Evolutionary conservation across 2,113 vertebrate species (phyloP).

Genomic region (Peromyscus polionotus): DNA sequence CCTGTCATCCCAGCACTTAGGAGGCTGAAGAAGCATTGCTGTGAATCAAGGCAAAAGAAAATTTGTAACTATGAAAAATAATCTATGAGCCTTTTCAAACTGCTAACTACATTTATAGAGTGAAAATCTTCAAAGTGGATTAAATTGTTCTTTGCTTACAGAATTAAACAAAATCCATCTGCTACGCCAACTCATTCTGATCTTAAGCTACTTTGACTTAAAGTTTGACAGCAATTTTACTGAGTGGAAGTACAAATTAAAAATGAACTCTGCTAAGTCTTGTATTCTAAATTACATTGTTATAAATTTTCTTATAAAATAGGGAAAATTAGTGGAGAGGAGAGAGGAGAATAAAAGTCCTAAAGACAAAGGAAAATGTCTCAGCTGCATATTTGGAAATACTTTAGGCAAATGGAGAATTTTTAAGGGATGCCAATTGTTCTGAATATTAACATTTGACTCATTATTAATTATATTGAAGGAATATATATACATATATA

Average conservation of each 20-base stretch:
- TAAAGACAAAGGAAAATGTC: no score
- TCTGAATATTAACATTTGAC: neutral
- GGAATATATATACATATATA: neutral
- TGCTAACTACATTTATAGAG: neutral
- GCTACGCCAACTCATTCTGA: neutral
- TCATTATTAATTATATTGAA: neutral
- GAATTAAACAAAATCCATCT: neutral
- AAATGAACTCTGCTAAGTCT: neutral
- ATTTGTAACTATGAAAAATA: neutral
- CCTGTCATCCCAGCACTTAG: neutral
- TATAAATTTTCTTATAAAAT: neutral
- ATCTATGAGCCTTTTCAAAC: neutral
- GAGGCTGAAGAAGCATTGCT: neutral
- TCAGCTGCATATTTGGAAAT: neutral
- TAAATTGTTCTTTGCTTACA: neutral
- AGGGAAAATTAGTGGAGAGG: neutral
- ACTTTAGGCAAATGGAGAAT: neutral
- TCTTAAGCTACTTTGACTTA: neutral
- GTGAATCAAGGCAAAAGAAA: neutral
- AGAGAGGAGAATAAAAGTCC: neutral
- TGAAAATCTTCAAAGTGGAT: neutral
- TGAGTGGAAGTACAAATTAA: neutral
- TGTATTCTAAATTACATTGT: neutral
- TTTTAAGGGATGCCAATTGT: neutral
- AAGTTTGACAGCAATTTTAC: neutral